Conservation (phyloP, 1,140 invertebrate species). For the Aphaenogaster rudis region DNA sequence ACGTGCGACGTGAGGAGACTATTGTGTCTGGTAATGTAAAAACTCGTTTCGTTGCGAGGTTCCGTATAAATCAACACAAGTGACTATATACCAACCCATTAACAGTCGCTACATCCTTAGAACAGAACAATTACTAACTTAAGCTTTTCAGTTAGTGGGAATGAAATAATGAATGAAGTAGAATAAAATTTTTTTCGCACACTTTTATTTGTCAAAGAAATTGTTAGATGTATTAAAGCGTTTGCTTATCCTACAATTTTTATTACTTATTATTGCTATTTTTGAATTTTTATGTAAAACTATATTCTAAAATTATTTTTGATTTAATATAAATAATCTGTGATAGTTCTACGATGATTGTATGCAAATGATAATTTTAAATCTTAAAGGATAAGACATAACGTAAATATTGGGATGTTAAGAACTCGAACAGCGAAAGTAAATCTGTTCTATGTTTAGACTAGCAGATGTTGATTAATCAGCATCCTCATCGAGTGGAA, state of each 20-base stretch:
- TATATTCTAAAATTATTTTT: not conserved
- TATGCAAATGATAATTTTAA: not conserved
- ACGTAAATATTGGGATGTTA: not conserved
- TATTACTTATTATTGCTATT: not conserved
- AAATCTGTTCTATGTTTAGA: conserved; percentile 24
- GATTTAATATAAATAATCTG: not conserved
- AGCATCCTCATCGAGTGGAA: not conserved
- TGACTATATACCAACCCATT: conserved; percentile 12
- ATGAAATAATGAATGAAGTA: not conserved
- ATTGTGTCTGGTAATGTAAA: conserved; percentile 46
- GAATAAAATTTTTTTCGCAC: not conserved
- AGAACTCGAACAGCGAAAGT: conserved; percentile 4
- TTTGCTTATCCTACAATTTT: not conserved
- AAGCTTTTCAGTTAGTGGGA: not conserved
- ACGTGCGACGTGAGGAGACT: conserved; percentile 41
- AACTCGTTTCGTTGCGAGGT: conserved; percentile 34
- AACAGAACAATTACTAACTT: conserved; percentile 2
- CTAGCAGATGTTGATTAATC: conserved; percentile 36
- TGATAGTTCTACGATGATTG: not conserved
- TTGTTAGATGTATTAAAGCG: not conserved
- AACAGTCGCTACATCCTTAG: conserved; percentile 18
- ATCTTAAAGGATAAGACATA: not conserved
- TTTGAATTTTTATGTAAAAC: not conserved
- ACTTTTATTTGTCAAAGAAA: not conserved
- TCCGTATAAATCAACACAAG: conserved; percentile 24